Evolutionary conservation across 2,797 vertebrate species (phyloP), one percentile per base, ranked within the genome.

Genomic region (Cirrhinus mrigala): DNA sequence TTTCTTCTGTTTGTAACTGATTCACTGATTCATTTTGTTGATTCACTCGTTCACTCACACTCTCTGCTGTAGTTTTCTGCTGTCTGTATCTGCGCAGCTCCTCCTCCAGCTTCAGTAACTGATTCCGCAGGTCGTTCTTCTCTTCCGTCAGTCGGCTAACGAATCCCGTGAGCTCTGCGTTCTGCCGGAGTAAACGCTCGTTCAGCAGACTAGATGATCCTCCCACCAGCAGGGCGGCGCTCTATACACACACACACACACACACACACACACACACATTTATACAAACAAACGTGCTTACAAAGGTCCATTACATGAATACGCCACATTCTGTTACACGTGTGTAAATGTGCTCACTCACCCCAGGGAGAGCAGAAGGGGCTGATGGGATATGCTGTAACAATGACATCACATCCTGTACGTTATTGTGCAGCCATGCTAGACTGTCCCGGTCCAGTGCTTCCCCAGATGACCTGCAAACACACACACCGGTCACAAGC

Each of bases 111-210:
- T 95, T 96, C 82, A 98, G 94, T 48, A 96, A 88, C 64, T 95
- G 94, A 82, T 98, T 99, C 81, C 97, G 95, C 88, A 99, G 94
- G 78, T 97, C 97, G 69, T 97, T 99, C 95, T 99, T 99, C 91
- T 99, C 98, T 81, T 98, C 97, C 0, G 97, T 99, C 90, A 99
- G 93, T 0, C 95, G 96, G 89, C 97, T 97, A 88, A 99, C 97
- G 14, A 97, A 97, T 50, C 98, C 97, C 0, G 97, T 99, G 83
- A 99, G 95, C 91, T 99, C 97, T 0, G 97, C 97, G 4, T 98
- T 99, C 91, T 99, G 98, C 89, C 96, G 95, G 89, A 99, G 95
- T 84, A 99, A 94, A 40, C 96, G 95, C 94, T 99, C 97, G 0
- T 95, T 97, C 90, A 99, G 88, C 0, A 94, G 93, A 89, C 94